Percentiles rank a stretch among this genome's conserved stretches.
Conservation (phyloP, 2,888 invertebrate species). For the Sarcophaga subvicina region DNA sequence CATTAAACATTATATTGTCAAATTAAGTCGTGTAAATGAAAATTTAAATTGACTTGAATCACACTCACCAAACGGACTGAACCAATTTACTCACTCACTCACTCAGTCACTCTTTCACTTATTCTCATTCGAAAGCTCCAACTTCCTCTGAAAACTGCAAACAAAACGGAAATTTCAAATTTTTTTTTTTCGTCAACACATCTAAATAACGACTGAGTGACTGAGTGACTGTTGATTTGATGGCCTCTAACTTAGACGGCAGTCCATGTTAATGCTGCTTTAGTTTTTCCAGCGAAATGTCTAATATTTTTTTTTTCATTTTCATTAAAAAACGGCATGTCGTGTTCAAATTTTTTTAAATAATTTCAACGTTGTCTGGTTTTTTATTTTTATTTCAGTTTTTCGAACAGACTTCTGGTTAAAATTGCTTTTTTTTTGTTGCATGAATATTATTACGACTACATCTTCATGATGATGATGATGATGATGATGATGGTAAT, state of each 20-base stretch:
- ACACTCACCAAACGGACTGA: slow-evolving; percentile 44
- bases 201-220: neutral
- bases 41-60: slow-evolving; percentile 69
- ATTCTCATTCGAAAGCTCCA: neutral
- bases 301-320: neutral
- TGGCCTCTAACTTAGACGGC: neutral
- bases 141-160: neutral
- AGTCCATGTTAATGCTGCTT: neutral
- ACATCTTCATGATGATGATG: neutral
- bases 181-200: neutral
- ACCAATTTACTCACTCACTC: too few relatives aligned
- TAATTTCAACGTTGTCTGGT: neutral
- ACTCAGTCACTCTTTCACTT: neutral
- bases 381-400: neutral
- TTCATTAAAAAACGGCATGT: slow-evolving; percentile 40
- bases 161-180: neutral
- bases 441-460: slow-evolving; percentile 23
- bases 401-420: slow-evolving; percentile 28
- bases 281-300: slow-evolving; percentile 35
- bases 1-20: slow-evolving; percentile 67
- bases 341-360: slow-evolving; percentile 27
- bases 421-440: slow-evolving; percentile 20
- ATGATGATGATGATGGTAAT: neutral
- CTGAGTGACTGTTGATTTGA: neutral
- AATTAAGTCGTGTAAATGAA: slow-evolving; percentile 70